Conservation (phyloP, 2,888 invertebrate genomes). For the Ganaspis brasiliensis region DNA sequence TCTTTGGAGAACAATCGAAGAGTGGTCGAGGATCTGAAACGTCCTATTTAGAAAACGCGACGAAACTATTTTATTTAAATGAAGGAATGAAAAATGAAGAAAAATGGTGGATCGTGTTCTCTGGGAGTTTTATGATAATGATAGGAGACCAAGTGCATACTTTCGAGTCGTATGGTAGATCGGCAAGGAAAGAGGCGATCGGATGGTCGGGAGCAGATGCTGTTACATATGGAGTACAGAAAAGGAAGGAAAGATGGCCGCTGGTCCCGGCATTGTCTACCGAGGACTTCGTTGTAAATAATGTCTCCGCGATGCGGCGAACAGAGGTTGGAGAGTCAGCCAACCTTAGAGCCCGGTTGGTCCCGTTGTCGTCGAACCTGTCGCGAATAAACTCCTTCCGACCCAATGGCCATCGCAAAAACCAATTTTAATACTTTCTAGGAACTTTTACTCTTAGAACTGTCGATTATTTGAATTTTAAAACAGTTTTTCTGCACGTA, state of each 20-base stretch:
- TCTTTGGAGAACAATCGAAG: neutral
- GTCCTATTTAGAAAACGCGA: constrained; percentile 38
- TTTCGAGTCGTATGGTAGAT: constrained; percentile 57
- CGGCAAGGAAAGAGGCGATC: constrained; percentile 49
- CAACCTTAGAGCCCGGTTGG: constrained; percentile 72
- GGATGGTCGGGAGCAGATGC: constrained; percentile 71
- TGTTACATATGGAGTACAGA: constrained; percentile 79
- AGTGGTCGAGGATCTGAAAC: neutral
- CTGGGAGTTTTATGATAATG: constrained; percentile 53
- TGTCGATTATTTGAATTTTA: too few relatives aligned
- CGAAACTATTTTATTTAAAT: constrained; percentile 54
- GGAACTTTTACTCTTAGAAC: constrained; percentile 50
- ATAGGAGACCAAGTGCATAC: constrained; percentile 29
- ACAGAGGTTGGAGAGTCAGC: constrained; percentile 67
- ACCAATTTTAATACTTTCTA: constrained; percentile 28
- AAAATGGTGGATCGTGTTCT: constrained; percentile 42
- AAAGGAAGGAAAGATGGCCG: constrained; percentile 77
- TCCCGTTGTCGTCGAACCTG: constrained; percentile 72
- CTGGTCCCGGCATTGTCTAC: constrained; percentile 76
- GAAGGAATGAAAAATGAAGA: constrained; percentile 51
- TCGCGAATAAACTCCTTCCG: constrained; percentile 78
- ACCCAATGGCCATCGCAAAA: constrained; percentile 68
- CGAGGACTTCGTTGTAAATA: constrained; percentile 76
- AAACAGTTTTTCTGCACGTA: constrained; percentile 44
- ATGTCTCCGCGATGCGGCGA: constrained; percentile 72